Evolutionary conservation across 2,888 invertebrate genomes (phyloP), one percentile per base, ranked within the genome.

Genomic region (Drosophila ustulata): DNA sequence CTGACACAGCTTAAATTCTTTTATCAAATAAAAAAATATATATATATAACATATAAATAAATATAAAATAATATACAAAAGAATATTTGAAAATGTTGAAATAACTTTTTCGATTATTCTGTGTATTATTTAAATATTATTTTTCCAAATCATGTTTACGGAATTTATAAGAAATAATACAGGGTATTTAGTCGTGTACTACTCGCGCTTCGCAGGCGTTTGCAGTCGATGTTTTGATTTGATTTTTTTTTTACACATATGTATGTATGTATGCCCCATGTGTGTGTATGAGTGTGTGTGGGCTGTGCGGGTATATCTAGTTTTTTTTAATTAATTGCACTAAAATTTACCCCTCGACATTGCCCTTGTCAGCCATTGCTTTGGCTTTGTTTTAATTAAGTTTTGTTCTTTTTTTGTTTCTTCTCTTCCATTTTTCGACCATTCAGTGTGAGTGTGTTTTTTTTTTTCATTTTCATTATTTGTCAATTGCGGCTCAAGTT

Each of bases 291-390:
- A 26, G 46, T 57, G 28, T 50, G 34, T 50, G 32, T 39, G 28
- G 52, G 18, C 32, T 55, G 46, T 62, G 59, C 45, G 49, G 64
- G 69, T 62, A 72, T 71, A 72, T 75, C 78, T 72, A 73, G 75
- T 72, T 83, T 83, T 83, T 83, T 82, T 83, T 83, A 83, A 83
- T 83, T 83, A 87, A 83, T 87, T 83, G 87, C 82, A 78, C 86
- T 80, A 85, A 75, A 83, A 80, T 80, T 55, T 68, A 34, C 50
- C 81, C 72, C 58, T 62, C 47, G 58, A 58, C 69, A 50, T 69
- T 53, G 53, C 50, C 64, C 51, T 72, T 65, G 52, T 47, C 57
- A 49, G 32, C 37, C 51, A 50, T 46, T 64, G 65, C 50, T 56
- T 58, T 59, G 63, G 50, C 72, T 72, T 76, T 72, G 75, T 76